phyloP scores from a whole-genome alignment of 2,888 invertebrate genomes.

The Frankliniella fusca region DNA sequence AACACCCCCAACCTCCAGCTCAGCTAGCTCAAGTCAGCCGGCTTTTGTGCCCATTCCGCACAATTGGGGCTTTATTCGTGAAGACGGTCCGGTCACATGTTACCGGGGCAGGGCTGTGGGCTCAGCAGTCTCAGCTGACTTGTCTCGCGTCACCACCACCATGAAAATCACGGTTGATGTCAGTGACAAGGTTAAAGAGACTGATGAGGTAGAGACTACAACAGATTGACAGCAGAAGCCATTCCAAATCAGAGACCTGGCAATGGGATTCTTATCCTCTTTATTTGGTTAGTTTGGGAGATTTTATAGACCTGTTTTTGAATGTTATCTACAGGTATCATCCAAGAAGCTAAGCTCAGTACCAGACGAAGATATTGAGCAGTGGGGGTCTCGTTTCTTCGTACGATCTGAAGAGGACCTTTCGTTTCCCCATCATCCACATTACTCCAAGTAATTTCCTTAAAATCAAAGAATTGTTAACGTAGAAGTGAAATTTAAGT shows the following conservation, averaged over 20 bases:
- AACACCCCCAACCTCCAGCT: not conserved
- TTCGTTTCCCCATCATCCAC: not conserved
- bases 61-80: not conserved
- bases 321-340: not conserved
- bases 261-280: no score
- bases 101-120: not conserved
- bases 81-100: not conserved
- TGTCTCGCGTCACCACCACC: not conserved
- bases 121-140: no score
- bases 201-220: not conserved
- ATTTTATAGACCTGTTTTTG: not conserved
- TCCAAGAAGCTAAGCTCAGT: conserved; percentile 13
- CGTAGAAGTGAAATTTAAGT: not conserved
- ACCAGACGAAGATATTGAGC: not conserved
- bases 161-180: not conserved
- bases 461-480: not conserved
- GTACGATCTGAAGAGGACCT: conserved; percentile 19
- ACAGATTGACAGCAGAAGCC: no score
- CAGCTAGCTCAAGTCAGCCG: no score
- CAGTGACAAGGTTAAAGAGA: not conserved
- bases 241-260: no score
- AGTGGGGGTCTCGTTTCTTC: not conserved
- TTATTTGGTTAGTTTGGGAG: no score
- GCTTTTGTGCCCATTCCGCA: not conserved
- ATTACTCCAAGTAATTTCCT: not conserved